A percentile compares a stretch with the other conserved stretches of the same genome.
These are phyloP conservation scores for Proteles cristata DNA, from an alignment of 2,113 vertebrate species.

Conservation along the genomic window DNA sequence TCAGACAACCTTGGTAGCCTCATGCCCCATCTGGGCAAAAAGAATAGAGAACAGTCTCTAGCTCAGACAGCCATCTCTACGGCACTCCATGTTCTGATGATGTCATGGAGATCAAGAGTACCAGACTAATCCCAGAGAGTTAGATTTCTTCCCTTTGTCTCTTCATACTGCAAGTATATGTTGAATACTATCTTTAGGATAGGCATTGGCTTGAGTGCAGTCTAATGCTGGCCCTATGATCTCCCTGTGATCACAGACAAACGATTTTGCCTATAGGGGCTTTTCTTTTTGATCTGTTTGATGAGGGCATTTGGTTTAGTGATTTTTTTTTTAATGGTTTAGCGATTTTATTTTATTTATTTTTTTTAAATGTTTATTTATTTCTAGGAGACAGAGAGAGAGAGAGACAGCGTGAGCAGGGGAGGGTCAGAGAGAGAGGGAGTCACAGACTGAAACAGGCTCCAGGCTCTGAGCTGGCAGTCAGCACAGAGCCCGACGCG, in stretches of 20 bases:
- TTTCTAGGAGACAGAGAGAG: no score
- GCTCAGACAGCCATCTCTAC: background rate
- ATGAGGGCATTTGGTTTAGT: background rate
- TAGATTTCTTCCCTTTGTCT: background rate
- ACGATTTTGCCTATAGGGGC: background rate
- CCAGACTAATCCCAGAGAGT: background rate
- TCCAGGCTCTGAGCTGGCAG: no score
- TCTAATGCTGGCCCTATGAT: background rate
- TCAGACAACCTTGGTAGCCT: background rate
- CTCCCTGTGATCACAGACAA: background rate
- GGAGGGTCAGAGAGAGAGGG: no score
- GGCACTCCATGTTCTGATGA: no score
- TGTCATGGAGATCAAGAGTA: background rate
- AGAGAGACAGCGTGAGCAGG: no score
- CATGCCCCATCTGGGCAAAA: background rate
- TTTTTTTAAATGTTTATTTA: no score
- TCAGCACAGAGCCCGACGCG: no score
- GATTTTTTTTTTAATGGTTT: no score
- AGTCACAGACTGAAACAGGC: no score
- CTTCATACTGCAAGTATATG: background rate
- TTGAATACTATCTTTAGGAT: background rate
- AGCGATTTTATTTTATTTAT: no score
- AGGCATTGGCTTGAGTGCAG: background rate
- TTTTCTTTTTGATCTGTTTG: constrained; percentile 3
- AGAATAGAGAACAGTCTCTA: background rate